Base-by-base conservation (phyloP, 2,113 vertebrate species). In the Lontra canadensis region DNA sequence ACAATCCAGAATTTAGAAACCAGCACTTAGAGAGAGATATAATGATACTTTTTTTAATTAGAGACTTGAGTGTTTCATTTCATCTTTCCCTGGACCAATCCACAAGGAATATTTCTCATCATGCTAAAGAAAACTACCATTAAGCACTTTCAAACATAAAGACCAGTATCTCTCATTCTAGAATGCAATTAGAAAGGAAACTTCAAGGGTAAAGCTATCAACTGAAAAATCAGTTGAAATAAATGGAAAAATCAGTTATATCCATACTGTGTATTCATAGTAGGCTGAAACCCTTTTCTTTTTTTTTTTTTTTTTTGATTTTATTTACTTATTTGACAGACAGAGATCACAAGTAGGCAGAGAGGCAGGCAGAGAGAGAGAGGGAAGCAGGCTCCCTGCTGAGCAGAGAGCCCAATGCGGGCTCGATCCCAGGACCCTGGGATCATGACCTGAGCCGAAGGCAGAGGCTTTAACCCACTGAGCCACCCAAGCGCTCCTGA, bases 151-250 rank as follows among this genome's bases (percentile, higher is more conserved):
- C 23, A 89, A 93, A 94, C 36, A 78, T 86, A 95, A 94, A 88
- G 26, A 59, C 61, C 29, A 92, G 34, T 69, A 25, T 76, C 79
- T 74, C 52, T 84, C 74, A 89, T 82, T 14, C 65, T 91, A 83
- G 39, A 90, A 90, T 88, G 42, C 85, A 36, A 55, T 94, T 61
- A 81, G 52, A 61, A 91, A 86, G 59, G 42, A 78, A 92, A 88
- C 3, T 86, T 95, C 81, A 78, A 86, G 14, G 52, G n/a, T 81
- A 96, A 95, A 95, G 34, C 80, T 90, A 71, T 63, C 71, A 81
- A 78, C 59, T 94, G 57, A 93, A 96, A 96, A 88, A 80, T 85
- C 44, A 78, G 80, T 82, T 95, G 52, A 96, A 17, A 95, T 91
- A 93, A 97, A 95, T 95, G 79, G 15, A 52, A 52, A 52, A 52